Base-by-base conservation (phyloP, 2,113 vertebrate genomes). In the Rana temporaria region DNA sequence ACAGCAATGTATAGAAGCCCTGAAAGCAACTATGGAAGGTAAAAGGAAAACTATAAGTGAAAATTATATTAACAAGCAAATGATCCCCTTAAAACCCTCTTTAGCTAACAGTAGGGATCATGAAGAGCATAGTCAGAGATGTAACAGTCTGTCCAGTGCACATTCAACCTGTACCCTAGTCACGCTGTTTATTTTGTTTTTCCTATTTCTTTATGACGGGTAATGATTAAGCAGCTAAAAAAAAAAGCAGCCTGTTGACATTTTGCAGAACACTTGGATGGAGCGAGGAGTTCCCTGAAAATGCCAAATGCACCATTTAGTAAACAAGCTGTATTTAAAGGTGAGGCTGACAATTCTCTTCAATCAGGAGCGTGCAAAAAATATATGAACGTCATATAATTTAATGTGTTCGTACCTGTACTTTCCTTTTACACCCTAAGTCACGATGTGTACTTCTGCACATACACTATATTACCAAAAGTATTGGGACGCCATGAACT, bases 161-260 rank as follows among this genome's bases (percentile, higher is more conserved):
- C 72, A 14, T 18, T 74, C 19, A 20, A 22, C 30, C 30, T 59
- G 53, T 30, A 26, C 72, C 2, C 32, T 15, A 24, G 26, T 74
- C 6, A 60, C 42, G 3, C 60, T 30, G n/a, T 66, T 65, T 66
- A 26, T 55, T 56, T 20, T 55, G 52, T 9, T 78, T n/a, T 53
- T 22, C n/a, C 6, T 52, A 65, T 67, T 70, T 42, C 26, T 38
- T 38, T 8, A 38, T 38, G 2, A 15, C 17, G 17, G n/a, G 3
- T 70, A 80, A 80, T 80, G 30, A 80, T 70, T 80, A 60, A 80
- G 38, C 34, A 0, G 24, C 24, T 16, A 22, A 34, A 79, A 57
- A 59, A 79, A 69, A 80, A 73, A 55, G 32, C 15, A 7, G 32
- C 38, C 11, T 56, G 65, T 62, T 80, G 67, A 69, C 65, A 79